These are phyloP conservation scores for Luscinia luscinia DNA, from an alignment of 2,797 vertebrate genomes.

Conservation along the genomic window DNA sequence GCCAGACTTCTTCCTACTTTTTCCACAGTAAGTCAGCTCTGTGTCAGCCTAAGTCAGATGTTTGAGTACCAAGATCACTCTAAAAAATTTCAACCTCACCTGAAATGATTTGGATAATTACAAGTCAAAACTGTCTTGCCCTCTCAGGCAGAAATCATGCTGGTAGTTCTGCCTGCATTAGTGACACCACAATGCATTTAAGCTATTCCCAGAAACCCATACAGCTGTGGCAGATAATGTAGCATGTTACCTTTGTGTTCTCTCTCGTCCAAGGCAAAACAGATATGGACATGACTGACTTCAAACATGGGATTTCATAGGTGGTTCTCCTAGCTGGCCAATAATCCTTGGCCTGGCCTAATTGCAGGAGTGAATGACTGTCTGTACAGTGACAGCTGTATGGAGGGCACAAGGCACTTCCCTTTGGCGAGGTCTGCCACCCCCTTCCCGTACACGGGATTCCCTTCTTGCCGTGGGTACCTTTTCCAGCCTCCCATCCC, in stretches of 20 bases:
- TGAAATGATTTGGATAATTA: background rate
- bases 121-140: background rate
- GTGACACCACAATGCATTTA: background rate
- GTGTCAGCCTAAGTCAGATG: background rate
- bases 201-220: background rate
- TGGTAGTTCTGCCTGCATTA: background rate
- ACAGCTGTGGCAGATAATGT: background rate
- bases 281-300: background rate
- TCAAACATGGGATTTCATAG: background rate
- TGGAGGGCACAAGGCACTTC: background rate
- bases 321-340: background rate
- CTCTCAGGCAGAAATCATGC: background rate
- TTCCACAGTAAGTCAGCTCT: background rate
- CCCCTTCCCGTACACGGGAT: background rate
- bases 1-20: background rate
- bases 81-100: background rate
- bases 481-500: background rate
- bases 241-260: background rate
- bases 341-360: background rate
- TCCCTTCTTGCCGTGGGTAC: fast-evolving
- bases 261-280: background rate
- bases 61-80: background rate
- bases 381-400: background rate
- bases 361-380: background rate
- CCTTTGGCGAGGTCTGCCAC: background rate